Base-by-base conservation (phyloP, 2,113 vertebrate species). In the Ciconia stormi region DNA sequence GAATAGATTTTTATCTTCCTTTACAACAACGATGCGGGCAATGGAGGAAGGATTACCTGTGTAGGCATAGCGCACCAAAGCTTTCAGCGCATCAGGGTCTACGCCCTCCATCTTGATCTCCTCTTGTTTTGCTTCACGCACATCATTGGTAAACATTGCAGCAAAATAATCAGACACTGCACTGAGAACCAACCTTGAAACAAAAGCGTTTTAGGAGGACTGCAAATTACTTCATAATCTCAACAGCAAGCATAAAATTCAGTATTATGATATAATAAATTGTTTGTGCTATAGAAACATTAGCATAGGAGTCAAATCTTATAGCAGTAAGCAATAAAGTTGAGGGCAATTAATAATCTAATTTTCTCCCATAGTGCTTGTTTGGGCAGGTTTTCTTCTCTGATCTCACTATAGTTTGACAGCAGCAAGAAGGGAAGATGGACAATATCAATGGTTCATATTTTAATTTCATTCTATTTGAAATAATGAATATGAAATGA, bases 41-140 rank as follows among this genome's bases (percentile, higher is more conserved):
- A 7, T 2, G 1, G 62, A 53, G 63, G 42, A 56, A 30, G 27
- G 32, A 12, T 98, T 98, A 99, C 99, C 99, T 92, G 99, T 99
- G 97, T 99, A 99, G 90, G 99, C 99, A 34, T 99, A 99, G 88
- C 98, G 98, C 96, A 99, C 99, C 95, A 99, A 98, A 12, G 99
- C 99, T 96, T 98, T 98, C 81, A 99, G 98, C 1, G 99, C 99
- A 49, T 99, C 98, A 0, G 99, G 99, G 90, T 99, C 99, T 40
- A 99, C 98, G 58, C 99, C 99, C 93, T 99, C 99, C 99, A 99
- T 99, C 97, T 99, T 99, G 97, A 99, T 98, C 97, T 99, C 99
- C 94, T 99, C 99, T 97, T 99, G 99, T 97, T 99, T 99, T 1
- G 99, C 99, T 95, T 99, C 99, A 72, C 98, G 98, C 70, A 99